phyloP scores from a whole-genome alignment of 1,140 invertebrate species.

The Atta colombica region DNA sequence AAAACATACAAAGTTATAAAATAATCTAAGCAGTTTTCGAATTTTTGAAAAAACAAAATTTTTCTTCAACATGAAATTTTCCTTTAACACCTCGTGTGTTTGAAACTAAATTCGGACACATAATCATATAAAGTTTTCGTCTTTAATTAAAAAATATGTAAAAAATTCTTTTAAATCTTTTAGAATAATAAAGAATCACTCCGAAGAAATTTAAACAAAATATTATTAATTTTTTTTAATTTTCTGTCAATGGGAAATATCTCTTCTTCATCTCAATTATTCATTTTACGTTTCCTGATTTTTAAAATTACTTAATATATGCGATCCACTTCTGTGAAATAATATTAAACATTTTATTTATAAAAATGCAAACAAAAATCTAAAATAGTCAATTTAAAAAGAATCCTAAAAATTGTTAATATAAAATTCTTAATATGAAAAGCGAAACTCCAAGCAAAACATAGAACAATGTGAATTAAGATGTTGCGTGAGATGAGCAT shows the following conservation, averaged over 20 bases:
- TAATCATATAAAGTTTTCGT: too few species aligned
- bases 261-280: background rate
- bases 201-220: background rate
- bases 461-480: background rate
- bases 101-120: too few species aligned
- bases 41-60: too few species aligned
- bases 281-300: background rate
- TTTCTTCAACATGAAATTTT: too few species aligned
- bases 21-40: too few species aligned
- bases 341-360: background rate
- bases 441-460: background rate
- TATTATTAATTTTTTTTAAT: background rate
- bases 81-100: too few species aligned
- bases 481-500: background rate
- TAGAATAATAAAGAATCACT: background rate
- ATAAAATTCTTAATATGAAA: background rate
- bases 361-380: background rate
- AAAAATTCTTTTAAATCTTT: too few species aligned
- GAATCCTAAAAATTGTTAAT: background rate
- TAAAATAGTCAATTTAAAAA: background rate
- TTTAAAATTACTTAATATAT: background rate
- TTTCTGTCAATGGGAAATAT: background rate
- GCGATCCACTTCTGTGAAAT: background rate
- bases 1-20: too few species aligned
- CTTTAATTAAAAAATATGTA: too few species aligned